Conservation (phyloP, 2,113 vertebrate species). For the Entelurus aequoreus region DNA sequence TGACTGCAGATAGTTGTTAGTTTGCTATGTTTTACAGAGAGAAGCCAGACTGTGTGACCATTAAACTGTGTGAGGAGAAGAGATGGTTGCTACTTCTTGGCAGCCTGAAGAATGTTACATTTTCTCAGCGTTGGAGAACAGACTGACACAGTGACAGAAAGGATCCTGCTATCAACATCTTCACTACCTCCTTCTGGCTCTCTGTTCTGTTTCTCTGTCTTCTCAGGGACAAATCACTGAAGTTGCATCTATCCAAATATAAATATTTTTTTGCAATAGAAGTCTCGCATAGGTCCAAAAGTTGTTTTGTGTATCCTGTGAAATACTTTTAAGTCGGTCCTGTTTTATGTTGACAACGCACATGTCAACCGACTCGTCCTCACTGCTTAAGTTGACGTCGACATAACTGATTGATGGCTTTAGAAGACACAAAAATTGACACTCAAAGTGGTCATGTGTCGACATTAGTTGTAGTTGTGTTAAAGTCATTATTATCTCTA, state of each 20-base stretch:
- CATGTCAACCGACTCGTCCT: too few species aligned
- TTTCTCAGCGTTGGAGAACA: constrained; percentile 37
- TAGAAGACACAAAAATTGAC: too few species aligned
- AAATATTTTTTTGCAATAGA: constrained; percentile 84
- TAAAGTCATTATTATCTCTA: too few species aligned
- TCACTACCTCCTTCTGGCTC: constrained; percentile 36
- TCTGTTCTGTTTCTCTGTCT: constrained; percentile 46
- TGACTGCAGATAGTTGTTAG: constrained; percentile 27
- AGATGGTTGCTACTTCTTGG: constrained; percentile 47
- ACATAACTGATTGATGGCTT: too few species aligned
- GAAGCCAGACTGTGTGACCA: constrained; percentile 27
- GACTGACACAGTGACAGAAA: constrained; percentile 24
- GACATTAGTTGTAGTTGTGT: too few species aligned
- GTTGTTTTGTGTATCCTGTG: too few species aligned
- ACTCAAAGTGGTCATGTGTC: too few species aligned
- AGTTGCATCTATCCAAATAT: constrained; percentile 78
- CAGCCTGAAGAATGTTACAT: constrained; percentile 46
- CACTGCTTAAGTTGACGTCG: too few species aligned
- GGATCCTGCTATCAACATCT: constrained; percentile 37
- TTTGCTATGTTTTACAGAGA: constrained; percentile 16
- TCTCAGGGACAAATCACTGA: constrained; percentile 70
- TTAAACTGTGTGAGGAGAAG: constrained; percentile 32
- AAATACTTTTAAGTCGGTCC: too few species aligned
- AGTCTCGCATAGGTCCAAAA: constrained; percentile 46
- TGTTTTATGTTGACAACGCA: too few species aligned